A percentile compares a stretch with the other conserved stretches of the same genome.
Evolutionary conservation across 2,113 vertebrate genomes (phyloP).

Genomic region (Hippoglossus stenolepis): DNA sequence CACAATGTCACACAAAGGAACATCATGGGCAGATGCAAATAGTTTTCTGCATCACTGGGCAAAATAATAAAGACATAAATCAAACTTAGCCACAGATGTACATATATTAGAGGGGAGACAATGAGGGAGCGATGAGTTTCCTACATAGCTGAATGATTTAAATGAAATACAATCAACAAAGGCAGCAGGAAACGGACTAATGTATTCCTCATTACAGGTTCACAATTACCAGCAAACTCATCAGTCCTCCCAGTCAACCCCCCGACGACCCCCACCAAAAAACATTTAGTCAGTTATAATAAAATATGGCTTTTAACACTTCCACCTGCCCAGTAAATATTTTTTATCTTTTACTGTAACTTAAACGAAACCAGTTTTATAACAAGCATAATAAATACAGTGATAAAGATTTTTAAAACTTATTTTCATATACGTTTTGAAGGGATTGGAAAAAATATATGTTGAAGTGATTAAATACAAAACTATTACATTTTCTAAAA

Average conservation of each 20-base stretch:
- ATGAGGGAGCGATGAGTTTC: constrained; percentile 56
- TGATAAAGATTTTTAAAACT: background rate
- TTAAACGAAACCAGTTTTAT: no score
- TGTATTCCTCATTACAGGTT: constrained; percentile 71
- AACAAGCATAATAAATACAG: background rate
- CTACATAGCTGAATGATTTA: constrained; percentile 69
- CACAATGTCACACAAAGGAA: constrained; percentile 53
- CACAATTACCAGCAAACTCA: constrained; percentile 71
- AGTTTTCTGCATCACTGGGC: constrained; percentile 72
- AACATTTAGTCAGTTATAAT: constrained; percentile 43
- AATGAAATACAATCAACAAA: constrained; percentile 71
- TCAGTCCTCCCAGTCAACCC: constrained; percentile 45
- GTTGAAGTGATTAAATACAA: background rate
- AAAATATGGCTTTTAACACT: constrained; percentile 55
- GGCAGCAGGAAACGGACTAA: constrained; percentile 72
- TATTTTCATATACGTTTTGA: background rate
- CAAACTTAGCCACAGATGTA: constrained; percentile 69
- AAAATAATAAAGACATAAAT: constrained; percentile 81
- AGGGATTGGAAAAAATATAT: background rate
- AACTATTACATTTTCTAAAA: background rate
- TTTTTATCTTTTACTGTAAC: background rate
- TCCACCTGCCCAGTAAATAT: constrained; percentile 34
- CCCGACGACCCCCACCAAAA: background rate
- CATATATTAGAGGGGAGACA: constrained; percentile 62
- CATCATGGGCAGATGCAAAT: constrained; percentile 61